Evolutionary conservation across 2,113 vertebrate species (phyloP).

Genomic region (Silurus asotus): DNA sequence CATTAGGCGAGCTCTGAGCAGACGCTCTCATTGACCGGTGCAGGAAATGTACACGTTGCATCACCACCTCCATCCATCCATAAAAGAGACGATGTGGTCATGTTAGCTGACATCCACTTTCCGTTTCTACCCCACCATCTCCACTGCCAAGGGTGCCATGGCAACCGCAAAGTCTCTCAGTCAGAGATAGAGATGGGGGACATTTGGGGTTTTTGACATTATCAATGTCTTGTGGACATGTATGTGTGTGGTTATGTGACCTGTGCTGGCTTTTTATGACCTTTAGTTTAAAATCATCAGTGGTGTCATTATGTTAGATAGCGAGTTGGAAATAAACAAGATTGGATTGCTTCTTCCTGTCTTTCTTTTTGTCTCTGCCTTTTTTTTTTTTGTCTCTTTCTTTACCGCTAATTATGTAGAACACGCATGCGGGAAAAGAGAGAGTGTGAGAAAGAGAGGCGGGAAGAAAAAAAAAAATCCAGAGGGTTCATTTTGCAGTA

Average conservation of each 20-base stretch:
- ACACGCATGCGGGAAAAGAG: neutral
- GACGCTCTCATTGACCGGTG: neutral
- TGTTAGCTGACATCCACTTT: too few species aligned
- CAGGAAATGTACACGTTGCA: neutral
- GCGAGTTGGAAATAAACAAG: neutral
- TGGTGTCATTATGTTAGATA: neutral
- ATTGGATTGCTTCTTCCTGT: neutral
- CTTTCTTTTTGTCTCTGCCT: neutral
- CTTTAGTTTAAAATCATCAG: neutral
- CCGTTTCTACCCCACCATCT: neutral
- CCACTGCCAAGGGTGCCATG: conserved; percentile 5
- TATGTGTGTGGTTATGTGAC: neutral
- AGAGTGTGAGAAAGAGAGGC: neutral
- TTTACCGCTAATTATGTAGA: conserved; percentile 3
- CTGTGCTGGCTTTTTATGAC: neutral
- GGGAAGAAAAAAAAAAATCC: conserved; percentile 32
- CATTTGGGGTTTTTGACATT: conserved; percentile 15
- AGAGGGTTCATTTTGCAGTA: conserved; percentile 51
- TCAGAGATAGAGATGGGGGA: neutral
- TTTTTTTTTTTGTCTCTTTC: neutral
- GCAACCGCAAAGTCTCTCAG: conserved; percentile 28
- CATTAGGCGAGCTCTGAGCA: neutral
- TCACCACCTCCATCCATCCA: neutral
- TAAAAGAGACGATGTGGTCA: too few species aligned
- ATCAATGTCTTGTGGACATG: neutral